Percentiles rank a stretch among this genome's conserved stretches.
Evolutionary conservation across 2,888 invertebrate species (phyloP).

Genomic region (Drosophila neonasuta): DNA sequence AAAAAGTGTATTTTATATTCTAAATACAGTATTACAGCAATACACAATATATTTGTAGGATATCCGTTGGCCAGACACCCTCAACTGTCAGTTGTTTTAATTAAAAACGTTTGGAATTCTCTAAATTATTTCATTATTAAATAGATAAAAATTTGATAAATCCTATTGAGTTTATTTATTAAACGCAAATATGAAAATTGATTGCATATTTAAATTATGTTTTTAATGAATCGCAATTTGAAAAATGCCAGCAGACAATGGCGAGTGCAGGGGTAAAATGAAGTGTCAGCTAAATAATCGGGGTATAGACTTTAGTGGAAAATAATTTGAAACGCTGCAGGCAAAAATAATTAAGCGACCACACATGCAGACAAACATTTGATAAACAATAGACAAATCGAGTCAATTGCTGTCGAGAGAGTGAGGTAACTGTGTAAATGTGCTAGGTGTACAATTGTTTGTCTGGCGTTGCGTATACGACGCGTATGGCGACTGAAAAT

Average conservation of each 20-base stretch:
- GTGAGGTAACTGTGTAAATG: conserved; percentile 23
- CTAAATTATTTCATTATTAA: conserved; percentile 34
- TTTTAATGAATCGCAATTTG: conserved; percentile 46
- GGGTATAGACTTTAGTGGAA: conserved; percentile 10
- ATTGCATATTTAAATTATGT: conserved; percentile 29
- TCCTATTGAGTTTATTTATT: conserved; percentile 23
- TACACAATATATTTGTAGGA: neutral
- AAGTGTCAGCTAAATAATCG: too few species aligned
- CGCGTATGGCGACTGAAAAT: conserved; percentile 44
- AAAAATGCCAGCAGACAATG: conserved; percentile 15
- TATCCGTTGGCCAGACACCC: neutral
- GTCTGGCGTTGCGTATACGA: conserved; percentile 54
- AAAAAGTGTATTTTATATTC: neutral
- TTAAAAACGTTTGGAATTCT: conserved; percentile 21
- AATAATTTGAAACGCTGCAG: conserved; percentile 35
- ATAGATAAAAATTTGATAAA: conserved; percentile 21
- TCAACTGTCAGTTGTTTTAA: conserved; percentile 9
- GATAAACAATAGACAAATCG: conserved; percentile 42
- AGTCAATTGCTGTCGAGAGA: neutral
- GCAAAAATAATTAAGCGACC: conserved; percentile 70
- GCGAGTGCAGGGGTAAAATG: too few species aligned
- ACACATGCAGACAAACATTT: conserved; percentile 44
- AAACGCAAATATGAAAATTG: conserved; percentile 36
- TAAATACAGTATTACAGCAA: neutral
- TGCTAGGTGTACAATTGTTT: conserved; percentile 50